A percentile compares a stretch with the other conserved stretches of the same genome.
These are phyloP conservation scores for Megathymus violae DNA, from an alignment of 1,140 invertebrate species.

Conservation along the genomic window DNA sequence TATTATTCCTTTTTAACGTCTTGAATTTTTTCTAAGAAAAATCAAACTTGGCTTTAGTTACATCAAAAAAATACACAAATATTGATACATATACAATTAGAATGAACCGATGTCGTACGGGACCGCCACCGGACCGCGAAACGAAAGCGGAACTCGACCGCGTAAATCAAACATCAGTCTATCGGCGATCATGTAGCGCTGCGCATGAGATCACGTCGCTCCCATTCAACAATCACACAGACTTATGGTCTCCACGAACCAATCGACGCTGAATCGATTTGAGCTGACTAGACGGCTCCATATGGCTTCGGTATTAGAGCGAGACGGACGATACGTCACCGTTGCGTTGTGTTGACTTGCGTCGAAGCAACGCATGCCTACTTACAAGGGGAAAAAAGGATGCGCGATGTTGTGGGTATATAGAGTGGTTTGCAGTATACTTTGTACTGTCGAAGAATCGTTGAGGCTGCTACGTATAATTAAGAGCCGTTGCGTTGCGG, in stretches of 20 bases:
- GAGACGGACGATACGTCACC: too few species aligned
- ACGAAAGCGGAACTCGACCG: conserved; percentile 61
- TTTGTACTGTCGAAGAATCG: too few species aligned
- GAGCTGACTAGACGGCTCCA: background rate
- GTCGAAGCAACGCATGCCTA: too few species aligned
- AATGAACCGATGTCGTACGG: conserved; percentile 61
- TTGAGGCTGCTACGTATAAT: too few species aligned
- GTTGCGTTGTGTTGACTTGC: too few species aligned
- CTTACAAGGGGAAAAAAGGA: too few species aligned
- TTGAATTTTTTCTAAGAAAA: conserved; percentile 80
- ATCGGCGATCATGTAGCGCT: conserved; percentile 28
- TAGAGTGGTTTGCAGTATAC: too few species aligned
- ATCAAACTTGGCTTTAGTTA: conserved; percentile 81
- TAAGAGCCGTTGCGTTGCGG: too few species aligned
- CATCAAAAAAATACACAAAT: conserved; percentile 81
- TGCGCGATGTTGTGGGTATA: too few species aligned
- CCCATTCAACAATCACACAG: conserved; percentile 37
- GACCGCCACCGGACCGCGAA: conserved; percentile 22
- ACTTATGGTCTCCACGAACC: background rate
- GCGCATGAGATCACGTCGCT: conserved; percentile 39
- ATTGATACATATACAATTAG: conserved; percentile 70
- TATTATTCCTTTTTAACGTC: conserved; percentile 80
- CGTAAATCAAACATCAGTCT: conserved; percentile 43
- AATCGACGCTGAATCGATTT: background rate
- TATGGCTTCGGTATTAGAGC: too few species aligned